A percentile compares a stretch with the other conserved stretches of the same genome.
Conservation (phyloP, 2,888 invertebrate species). For the Ischnura elegans region DNA sequence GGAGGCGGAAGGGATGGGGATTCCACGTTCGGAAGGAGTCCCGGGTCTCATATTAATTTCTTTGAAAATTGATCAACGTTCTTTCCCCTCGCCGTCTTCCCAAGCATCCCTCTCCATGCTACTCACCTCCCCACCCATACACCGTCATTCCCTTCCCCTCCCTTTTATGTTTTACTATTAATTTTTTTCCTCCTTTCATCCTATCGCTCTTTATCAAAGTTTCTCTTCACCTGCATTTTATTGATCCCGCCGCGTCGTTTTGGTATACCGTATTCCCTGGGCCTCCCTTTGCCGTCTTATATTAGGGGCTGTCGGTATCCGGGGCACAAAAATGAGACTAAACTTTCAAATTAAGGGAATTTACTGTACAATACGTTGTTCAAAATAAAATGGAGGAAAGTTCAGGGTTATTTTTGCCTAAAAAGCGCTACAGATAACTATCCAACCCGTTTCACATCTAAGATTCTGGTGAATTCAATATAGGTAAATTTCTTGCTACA, state of each 20-base stretch:
- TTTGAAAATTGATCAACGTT: conserved; percentile 66
- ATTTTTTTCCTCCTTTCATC: background rate
- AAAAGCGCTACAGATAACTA: too few species aligned
- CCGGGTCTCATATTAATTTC: conserved; percentile 62
- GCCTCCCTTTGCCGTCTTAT: too few species aligned
- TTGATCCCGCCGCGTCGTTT: background rate
- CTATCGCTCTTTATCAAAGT: conserved; percentile 35
- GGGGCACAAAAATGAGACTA: too few species aligned
- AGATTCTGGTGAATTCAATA: too few species aligned
- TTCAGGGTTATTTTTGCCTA: too few species aligned
- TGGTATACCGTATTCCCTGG: background rate
- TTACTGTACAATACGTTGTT: too few species aligned
- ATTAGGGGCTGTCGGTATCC: too few species aligned
- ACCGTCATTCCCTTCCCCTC: background rate
- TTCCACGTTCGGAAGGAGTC: conserved; percentile 48
- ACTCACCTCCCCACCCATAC: background rate
- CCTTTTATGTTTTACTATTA: background rate
- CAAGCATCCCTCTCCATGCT: background rate
- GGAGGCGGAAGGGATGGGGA: background rate
- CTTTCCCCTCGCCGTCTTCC: conserved; percentile 47
- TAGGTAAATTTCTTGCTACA: too few species aligned
- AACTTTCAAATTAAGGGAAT: too few species aligned
- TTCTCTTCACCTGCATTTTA: conserved; percentile 16
- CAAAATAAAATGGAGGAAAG: too few species aligned
- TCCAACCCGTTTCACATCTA: too few species aligned